A percentile compares a stretch with the other conserved stretches of the same genome.
Conservation (phyloP, 2,113 vertebrate genomes). For the Coregonus clupeaformis region DNA sequence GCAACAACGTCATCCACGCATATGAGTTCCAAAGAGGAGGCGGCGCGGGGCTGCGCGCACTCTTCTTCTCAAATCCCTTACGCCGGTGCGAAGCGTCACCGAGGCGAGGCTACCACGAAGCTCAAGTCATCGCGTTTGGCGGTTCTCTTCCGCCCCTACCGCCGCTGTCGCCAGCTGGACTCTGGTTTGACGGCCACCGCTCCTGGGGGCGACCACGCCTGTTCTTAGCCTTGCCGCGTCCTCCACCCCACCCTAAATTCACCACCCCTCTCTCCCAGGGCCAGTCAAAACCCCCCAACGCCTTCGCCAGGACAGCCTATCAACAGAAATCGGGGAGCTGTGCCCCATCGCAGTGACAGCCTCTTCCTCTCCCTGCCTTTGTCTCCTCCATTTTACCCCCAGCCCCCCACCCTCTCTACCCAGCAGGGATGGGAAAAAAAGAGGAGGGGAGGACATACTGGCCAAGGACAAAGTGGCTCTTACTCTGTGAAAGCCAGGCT, state of each 20-base stretch:
- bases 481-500: conserved; percentile 62
- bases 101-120: conserved; percentile 69
- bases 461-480: conserved; percentile 47
- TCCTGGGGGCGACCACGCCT: conserved; percentile 79
- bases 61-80: conserved; percentile 75
- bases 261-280: conserved; percentile 49
- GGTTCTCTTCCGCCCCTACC: conserved; percentile 55
- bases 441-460: conserved; percentile 49
- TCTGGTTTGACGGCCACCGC: conserved; percentile 87
- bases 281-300: conserved; percentile 39
- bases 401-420: background rate
- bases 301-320: conserved; percentile 83
- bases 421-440: conserved; percentile 49
- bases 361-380: background rate
- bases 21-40: conserved; percentile 87
- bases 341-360: conserved; percentile 64
- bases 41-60: conserved; percentile 68
- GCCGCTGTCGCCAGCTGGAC: conserved; percentile 76
- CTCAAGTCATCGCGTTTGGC: conserved; percentile 61
- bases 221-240: conserved; percentile 79
- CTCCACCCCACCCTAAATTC: conserved; percentile 28
- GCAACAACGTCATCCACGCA: conserved; percentile 87
- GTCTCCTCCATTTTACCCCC: background rate
- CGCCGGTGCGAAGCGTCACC: conserved; percentile 51
- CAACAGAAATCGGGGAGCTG: conserved; percentile 88